A percentile compares a stretch with the other conserved stretches of the same genome.
phyloP scores from a whole-genome alignment of 2,888 invertebrate genomes.

The Tridacna crocea region DNA sequence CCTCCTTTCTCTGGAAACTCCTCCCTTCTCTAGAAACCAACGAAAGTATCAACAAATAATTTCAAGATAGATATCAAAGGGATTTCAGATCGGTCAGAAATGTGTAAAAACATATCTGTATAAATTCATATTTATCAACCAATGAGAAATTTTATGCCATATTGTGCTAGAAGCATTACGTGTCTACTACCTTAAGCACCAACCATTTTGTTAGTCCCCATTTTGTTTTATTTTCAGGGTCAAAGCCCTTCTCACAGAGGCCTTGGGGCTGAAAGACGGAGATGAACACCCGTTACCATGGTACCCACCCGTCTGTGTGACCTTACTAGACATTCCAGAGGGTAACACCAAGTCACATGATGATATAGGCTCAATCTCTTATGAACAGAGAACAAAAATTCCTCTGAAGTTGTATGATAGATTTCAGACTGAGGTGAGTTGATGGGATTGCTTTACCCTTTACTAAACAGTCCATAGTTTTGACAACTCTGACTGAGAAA shows the following conservation, averaged over 20 bases:
- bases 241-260: conserved; percentile 87
- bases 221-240: conserved; percentile 78
- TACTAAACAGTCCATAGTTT: not conserved
- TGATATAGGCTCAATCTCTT: conserved; percentile 78
- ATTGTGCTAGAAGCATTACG: too few relatives aligned
- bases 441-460: not conserved
- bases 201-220: not conserved
- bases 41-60: too few relatives aligned
- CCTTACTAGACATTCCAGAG: conserved; percentile 78
- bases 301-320: conserved; percentile 90
- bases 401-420: conserved; percentile 79
- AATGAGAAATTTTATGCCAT: too few relatives aligned
- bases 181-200: too few relatives aligned
- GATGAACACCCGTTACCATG: conserved; percentile 90
- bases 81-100: too few relatives aligned
- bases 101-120: too few relatives aligned
- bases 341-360: conserved; percentile 77
- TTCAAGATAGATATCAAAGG: too few relatives aligned
- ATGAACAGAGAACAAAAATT: conserved; percentile 78
- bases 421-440: conserved; percentile 77
- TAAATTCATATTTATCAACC: too few relatives aligned
- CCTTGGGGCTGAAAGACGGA: conserved; percentile 87
- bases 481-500: not conserved
- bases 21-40: too few relatives aligned
- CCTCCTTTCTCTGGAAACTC: too few relatives aligned